A percentile compares a stretch with the other conserved stretches of the same genome.
phyloP scores from a whole-genome alignment of 2,797 vertebrate genomes.

The Poecile montanus region DNA sequence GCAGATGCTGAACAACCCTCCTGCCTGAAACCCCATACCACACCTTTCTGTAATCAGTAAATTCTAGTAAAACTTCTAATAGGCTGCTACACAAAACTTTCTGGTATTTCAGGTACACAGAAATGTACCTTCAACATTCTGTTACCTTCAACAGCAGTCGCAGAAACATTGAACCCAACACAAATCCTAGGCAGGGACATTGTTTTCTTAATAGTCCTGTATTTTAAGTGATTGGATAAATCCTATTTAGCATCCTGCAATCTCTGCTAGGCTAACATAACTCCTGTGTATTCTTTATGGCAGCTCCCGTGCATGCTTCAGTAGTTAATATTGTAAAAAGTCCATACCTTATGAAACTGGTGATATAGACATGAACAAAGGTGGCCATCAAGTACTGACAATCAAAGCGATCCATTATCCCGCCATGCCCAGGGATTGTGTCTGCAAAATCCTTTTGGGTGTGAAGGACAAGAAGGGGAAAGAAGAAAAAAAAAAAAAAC shows the following conservation, averaged over 20 bases:
- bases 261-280: not conserved
- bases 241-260: not conserved
- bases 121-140: no score
- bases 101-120: not conserved
- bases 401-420: slow-evolving; percentile 97
- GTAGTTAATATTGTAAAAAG: not conserved
- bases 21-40: not conserved
- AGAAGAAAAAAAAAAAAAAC: not conserved
- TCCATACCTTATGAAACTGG: slow-evolving; percentile 93
- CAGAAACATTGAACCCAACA: not conserved
- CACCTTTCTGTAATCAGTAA: not conserved
- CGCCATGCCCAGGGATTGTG: slow-evolving; percentile 96
- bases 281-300: not conserved
- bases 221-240: not conserved
- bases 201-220: not conserved
- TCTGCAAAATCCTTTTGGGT: slow-evolving; percentile 89
- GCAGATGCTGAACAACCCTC: not conserved
- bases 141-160: not conserved
- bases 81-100: not conserved
- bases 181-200: not conserved
- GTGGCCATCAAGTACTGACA: slow-evolving; percentile 98
- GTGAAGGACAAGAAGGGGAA: not conserved
- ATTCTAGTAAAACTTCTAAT: not conserved
- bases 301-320: not conserved
- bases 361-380: slow-evolving; percentile 95